Base-by-base conservation (phyloP, 92 coral and sea anemone species). In the Heliopora coerulea region DNA sequence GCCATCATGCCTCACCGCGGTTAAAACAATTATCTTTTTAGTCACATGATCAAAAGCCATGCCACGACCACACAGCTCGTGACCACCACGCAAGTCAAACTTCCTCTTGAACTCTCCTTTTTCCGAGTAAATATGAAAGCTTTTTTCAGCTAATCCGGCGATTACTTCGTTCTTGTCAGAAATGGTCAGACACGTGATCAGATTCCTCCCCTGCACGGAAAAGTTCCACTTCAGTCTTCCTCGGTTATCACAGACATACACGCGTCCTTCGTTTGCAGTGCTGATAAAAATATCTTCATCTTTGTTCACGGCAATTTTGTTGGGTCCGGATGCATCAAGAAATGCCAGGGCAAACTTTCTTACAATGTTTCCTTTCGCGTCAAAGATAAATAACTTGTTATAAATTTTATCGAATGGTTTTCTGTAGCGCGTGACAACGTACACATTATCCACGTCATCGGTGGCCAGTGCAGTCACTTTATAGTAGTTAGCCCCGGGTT, bases 21-120 rank as follows among this genome's bases (percentile, higher is more conserved):
- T 44, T 15, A 67, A 39, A 26, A 67, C 37, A 1, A 67, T 8
- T 0, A 67, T 20, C 11, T 9, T 48, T 18, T 67, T 49, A 23
- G 52, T 17, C 12, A 44, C 13, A 29, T 41, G 58, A 29, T 67
- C 24, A 10, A 67, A 46, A 14, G 59, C 74, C 19, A 67, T 19
- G 21, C 40, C 74, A n/a, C n/a, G n/a, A n/a, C n/a, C n/a, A 20
- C 59, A 49, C 13, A 67, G 35, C 29, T 67, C 30, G 24, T 67
- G 74, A 5, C 23, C 21, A 17, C 35, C 21, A 8, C 35, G 58
- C 20, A 67, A 13, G 7, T 49, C 31, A 20, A 46, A 21, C 0
- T 67, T 34, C 28, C 32, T 11, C 14, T 49, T 44, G 32, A 67
- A 31, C 8, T 21, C n/a, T 3, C 74, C 74, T 1, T 12, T 24